Evolutionary conservation across 2,113 vertebrate species (phyloP).

Genomic region (Platichthys flesus): DNA sequence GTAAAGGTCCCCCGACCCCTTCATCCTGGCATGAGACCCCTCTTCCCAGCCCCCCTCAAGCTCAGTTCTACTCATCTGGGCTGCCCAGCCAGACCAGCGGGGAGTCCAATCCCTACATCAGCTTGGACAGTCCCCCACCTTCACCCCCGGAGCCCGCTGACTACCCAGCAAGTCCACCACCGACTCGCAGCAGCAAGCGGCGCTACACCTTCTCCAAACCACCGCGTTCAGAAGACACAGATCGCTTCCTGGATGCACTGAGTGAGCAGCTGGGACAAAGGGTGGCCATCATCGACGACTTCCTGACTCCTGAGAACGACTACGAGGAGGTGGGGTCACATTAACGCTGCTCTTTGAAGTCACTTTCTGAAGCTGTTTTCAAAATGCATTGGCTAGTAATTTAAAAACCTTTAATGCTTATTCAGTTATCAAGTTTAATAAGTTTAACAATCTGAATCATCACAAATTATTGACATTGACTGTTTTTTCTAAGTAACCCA

Average conservation of each 20-base stretch:
- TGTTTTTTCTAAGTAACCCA: no score
- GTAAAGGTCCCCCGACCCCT: constrained; percentile 71
- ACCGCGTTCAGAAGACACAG: constrained; percentile 88
- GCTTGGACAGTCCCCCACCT: constrained; percentile 91
- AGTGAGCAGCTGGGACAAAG: constrained; percentile 93
- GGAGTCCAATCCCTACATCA: constrained; percentile 96
- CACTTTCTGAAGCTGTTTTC: no score
- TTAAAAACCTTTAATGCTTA: neutral
- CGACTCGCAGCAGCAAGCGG: constrained; percentile 82
- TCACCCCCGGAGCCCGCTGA: constrained; percentile 86
- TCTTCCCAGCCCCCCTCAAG: constrained; percentile 79
- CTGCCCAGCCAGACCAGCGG: constrained; percentile 91
- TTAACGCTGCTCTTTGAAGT: neutral
- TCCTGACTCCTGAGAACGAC: constrained; percentile 93
- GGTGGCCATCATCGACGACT: constrained; percentile 90
- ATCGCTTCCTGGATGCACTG: constrained; percentile 92
- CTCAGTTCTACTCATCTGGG: constrained; percentile 82
- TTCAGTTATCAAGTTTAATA: neutral
- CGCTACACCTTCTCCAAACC: constrained; percentile 95
- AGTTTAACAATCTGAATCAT: no score
- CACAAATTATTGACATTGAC: no score
- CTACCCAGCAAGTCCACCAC: constrained; percentile 83
- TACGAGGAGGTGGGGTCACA: constrained; percentile 90
- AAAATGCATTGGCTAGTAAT: no score
- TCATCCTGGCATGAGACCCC: constrained; percentile 85